A percentile compares a stretch with the other conserved stretches of the same genome.
Conservation (phyloP, 1,140 invertebrate species). For the Phymastichus coffea region DNA sequence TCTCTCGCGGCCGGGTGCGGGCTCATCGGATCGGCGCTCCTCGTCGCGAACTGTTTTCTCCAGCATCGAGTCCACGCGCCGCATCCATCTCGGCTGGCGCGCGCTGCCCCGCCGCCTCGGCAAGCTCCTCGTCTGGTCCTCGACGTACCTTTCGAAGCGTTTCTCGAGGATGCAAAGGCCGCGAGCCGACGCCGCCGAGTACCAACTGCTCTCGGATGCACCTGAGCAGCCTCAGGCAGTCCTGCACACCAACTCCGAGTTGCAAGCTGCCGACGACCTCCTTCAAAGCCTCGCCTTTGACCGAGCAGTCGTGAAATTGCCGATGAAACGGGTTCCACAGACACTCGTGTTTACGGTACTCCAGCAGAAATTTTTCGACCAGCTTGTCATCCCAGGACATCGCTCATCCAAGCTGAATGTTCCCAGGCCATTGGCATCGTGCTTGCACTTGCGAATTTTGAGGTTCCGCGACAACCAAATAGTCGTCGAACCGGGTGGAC, state of each 20-base stretch:
- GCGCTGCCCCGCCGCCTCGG: background rate
- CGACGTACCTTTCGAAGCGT: too few species aligned
- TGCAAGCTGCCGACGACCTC: conserved; percentile 34
- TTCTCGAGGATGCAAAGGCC: too few species aligned
- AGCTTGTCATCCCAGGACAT: conserved; percentile 35
- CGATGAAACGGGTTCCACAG: conserved; percentile 42
- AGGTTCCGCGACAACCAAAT: too few species aligned
- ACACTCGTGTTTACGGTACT: conserved; percentile 41
- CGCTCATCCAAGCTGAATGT: background rate
- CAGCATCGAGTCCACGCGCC: background rate
- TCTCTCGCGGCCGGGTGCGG: background rate
- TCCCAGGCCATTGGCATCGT: background rate
- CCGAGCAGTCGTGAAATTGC: conserved; percentile 34
- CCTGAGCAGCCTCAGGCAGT: conserved; percentile 36
- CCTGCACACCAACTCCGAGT: conserved; percentile 28
- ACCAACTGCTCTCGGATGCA: conserved; percentile 32
- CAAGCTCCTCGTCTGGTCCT: conserved; percentile 35
- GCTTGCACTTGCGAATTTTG: background rate
- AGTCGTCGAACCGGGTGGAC: too few species aligned
- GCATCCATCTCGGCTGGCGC: background rate
- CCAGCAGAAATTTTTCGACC: conserved; percentile 34
- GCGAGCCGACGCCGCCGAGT: background rate
- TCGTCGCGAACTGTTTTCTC: conserved; percentile 1
- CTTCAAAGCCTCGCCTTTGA: conserved; percentile 35
- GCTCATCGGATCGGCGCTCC: background rate